Conservation (phyloP, 1,140 invertebrate genomes). For the Pomacea maculata region DNA sequence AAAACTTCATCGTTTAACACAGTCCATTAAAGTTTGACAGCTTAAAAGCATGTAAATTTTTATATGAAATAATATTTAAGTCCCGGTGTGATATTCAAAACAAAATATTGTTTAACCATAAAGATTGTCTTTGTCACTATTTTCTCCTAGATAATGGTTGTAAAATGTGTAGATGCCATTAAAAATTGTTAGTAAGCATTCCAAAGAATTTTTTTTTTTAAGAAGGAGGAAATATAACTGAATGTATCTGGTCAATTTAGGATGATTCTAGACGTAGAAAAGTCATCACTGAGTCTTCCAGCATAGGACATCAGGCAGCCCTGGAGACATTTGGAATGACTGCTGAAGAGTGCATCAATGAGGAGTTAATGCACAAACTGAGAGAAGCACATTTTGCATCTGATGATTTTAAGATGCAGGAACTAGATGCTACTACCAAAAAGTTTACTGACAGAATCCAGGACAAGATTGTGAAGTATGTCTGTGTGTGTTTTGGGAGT, state of each 20-base stretch:
- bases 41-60: no score
- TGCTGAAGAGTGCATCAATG: conserved; percentile 67
- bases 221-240: no score
- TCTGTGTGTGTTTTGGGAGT: neutral
- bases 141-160: no score
- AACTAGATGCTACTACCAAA: conserved; percentile 90
- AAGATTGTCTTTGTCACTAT: no score
- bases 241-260: conserved; percentile 27
- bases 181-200: no score
- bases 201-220: no score
- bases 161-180: no score
- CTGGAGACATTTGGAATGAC: conserved; percentile 76
- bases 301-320: conserved; percentile 74
- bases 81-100: no score
- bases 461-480: conserved; percentile 87
- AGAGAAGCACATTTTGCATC: conserved; percentile 73
- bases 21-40: no score
- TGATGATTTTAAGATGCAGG: conserved; percentile 80
- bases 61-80: no score
- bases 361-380: conserved; percentile 61
- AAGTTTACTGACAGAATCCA: conserved; percentile 81
- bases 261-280: conserved; percentile 79
- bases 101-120: no score
- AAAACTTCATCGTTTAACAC: no score
- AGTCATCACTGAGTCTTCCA: conserved; percentile 75